phyloP scores from a whole-genome alignment of 2,888 invertebrate species.

The Euproctis similis region DNA sequence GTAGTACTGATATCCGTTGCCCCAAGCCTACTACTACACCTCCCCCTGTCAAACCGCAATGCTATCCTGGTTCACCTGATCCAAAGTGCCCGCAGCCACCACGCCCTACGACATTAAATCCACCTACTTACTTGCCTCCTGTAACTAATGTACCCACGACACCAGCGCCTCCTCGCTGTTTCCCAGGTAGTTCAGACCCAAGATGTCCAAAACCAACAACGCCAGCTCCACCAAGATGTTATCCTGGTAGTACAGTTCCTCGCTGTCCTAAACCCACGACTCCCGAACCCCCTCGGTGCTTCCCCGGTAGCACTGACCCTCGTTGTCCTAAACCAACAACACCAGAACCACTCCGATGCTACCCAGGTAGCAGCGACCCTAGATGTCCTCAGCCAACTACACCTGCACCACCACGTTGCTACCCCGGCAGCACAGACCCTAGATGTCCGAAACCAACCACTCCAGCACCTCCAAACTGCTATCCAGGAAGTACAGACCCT shows the following conservation, averaged over 20 bases:
- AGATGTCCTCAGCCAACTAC: conserved; percentile 37
- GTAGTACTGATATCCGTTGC: conserved; percentile 46
- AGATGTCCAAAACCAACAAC: conserved; percentile 21
- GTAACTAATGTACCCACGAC: background rate
- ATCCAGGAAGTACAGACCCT: conserved; percentile 34
- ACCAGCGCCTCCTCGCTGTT: conserved; percentile 2
- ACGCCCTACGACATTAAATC: conserved; percentile 17
- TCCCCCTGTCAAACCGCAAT: conserved; percentile 27
- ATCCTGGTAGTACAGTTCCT: conserved; percentile 21
- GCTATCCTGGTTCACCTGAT: conserved; percentile 32
- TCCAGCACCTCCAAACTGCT: conserved; percentile 27
- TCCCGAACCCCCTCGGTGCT: conserved; percentile 21
- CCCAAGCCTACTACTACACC: conserved; percentile 27
- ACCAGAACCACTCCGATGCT: conserved; percentile 22
- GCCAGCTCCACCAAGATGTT: conserved; percentile 19
- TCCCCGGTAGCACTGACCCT: conserved; percentile 31
- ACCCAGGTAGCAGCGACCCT: conserved; percentile 23
- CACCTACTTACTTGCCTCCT: conserved; percentile 22
- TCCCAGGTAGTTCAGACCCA: conserved; percentile 40
- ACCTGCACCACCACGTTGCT: conserved; percentile 26
- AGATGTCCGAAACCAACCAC: conserved; percentile 30
- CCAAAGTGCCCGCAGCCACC: conserved; percentile 28
- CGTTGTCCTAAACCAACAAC: conserved; percentile 25
- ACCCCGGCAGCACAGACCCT: conserved; percentile 35
- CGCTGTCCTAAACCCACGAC: conserved; percentile 22